A percentile compares a stretch with the other conserved stretches of the same genome.
phyloP scores from a whole-genome alignment of 1,140 invertebrate species.

The Dendrolimus kikuchii region DNA sequence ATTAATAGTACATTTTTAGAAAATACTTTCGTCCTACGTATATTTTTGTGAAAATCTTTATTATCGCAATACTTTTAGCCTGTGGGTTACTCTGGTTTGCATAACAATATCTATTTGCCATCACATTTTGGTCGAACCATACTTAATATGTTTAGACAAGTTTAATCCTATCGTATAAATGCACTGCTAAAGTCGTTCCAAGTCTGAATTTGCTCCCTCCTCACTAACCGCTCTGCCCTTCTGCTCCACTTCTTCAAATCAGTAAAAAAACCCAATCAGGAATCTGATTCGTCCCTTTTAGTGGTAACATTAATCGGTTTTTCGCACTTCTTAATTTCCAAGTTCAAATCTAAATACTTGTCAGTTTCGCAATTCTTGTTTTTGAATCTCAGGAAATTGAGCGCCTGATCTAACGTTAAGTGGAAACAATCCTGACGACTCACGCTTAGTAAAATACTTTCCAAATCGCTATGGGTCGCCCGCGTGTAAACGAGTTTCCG shows the following conservation, averaged over 20 bases:
- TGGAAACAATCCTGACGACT: conserved; percentile 53
- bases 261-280: conserved; percentile 9
- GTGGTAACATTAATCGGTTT: not conserved
- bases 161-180: no score
- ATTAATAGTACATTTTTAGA: no score
- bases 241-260: conserved; percentile 1
- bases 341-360: conserved; percentile 36
- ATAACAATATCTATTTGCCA: no score
- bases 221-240: not conserved
- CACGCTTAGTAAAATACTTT: conserved; percentile 34
- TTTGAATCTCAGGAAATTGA: conserved; percentile 42
- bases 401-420: conserved; percentile 46
- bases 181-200: no score
- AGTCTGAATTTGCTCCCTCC: no score
- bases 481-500: conserved; percentile 40
- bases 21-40: no score
- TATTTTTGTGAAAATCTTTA: no score
- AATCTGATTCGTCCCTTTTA: conserved; percentile 10
- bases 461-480: conserved; percentile 50
- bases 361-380: conserved; percentile 35
- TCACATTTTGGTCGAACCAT: no score
- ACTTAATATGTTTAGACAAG: no score
- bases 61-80: no score
- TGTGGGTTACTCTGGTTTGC: no score
- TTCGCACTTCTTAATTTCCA: conserved; percentile 32